Conservation (phyloP, 2,888 invertebrate genomes). For the Notodonta dromedarius region DNA sequence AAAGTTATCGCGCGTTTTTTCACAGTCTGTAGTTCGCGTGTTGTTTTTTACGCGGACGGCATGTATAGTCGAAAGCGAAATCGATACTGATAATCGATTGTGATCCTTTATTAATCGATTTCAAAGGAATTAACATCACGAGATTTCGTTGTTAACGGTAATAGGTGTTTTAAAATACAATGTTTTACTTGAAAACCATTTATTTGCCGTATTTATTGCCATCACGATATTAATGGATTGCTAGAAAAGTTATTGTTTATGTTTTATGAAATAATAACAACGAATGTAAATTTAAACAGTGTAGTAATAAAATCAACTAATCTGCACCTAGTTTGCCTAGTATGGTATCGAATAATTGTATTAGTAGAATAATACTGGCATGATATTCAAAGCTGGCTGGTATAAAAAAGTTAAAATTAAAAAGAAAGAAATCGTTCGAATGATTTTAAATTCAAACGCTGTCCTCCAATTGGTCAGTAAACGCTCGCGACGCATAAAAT, state of each 20-base stretch:
- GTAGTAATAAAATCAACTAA: no score
- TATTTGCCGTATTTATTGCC: neutral
- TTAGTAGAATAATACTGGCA: conserved; percentile 3
- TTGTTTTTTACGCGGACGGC: conserved; percentile 35
- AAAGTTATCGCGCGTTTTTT: conserved; percentile 52
- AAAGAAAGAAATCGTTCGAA: conserved; percentile 6
- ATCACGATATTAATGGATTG: no score
- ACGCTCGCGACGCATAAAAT: conserved; percentile 26
- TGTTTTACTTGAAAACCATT: neutral
- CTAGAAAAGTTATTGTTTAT: no score
- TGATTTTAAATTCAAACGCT: conserved; percentile 37
- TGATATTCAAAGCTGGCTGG: conserved; percentile 2
- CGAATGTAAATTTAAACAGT: no score
- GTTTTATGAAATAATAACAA: no score
- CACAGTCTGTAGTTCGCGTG: conserved; percentile 46
- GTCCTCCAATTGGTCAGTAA: conserved; percentile 24
- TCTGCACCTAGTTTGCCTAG: no score
- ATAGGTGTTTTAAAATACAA: neutral
- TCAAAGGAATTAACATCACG: conserved; percentile 1
- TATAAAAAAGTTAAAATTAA: conserved; percentile 6
- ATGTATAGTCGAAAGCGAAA: conserved; percentile 42
- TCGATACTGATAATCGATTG: conserved; percentile 26
- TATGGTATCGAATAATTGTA: neutral
- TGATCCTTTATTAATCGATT: conserved; percentile 12
- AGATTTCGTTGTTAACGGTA: neutral